A percentile compares a stretch with the other conserved stretches of the same genome.
phyloP scores from a whole-genome alignment of 2,113 vertebrate genomes.

The Pseudopodoces humilis region DNA sequence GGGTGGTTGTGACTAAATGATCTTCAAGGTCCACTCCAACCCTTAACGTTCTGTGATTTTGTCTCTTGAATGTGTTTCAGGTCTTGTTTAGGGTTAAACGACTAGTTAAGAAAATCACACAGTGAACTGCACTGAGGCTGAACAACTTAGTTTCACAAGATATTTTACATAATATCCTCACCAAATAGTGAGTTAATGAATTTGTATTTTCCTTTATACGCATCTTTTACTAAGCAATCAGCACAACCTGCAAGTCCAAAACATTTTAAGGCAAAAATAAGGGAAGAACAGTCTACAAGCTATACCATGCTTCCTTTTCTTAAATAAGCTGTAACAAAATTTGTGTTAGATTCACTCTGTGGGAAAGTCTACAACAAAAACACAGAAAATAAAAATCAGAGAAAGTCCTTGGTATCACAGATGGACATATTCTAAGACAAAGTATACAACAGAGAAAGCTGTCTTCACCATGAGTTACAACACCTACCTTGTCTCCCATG shows the following conservation, averaged over 20 bases:
- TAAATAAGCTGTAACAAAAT: not conserved
- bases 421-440: not conserved
- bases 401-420: not conserved
- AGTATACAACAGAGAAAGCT: not conserved
- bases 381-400: not conserved
- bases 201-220: not conserved
- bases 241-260: not conserved
- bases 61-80: not conserved
- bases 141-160: not conserved
- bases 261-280: not conserved
- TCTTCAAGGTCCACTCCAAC: not conserved
- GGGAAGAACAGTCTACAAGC: not conserved
- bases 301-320: not conserved
- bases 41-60: not conserved
- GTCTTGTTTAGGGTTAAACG: not conserved
- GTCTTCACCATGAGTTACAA: not conserved
- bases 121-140: not conserved
- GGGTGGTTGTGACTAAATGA: not conserved
- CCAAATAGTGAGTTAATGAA: not conserved
- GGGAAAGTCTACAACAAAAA: not conserved
- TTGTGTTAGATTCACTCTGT: not conserved
- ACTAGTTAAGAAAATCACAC: not conserved
- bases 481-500: conserved; percentile 94
- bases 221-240: not conserved
- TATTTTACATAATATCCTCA: not conserved